These are phyloP conservation scores for Campoletis raptor DNA, from an alignment of 2,888 invertebrate genomes.

Conservation along the genomic window DNA sequence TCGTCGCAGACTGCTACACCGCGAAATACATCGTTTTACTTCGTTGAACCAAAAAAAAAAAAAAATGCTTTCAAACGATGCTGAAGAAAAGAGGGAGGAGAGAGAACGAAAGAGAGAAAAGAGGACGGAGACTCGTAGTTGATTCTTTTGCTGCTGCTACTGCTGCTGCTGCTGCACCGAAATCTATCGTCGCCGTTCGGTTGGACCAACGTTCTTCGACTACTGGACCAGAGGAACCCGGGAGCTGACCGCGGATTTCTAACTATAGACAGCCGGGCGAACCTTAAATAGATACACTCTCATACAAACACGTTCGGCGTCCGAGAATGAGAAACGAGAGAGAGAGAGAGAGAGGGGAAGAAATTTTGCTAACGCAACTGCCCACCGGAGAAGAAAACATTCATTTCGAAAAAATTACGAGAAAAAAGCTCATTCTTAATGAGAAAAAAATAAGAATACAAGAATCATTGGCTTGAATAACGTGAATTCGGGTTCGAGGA, in stretches of 20 bases:
- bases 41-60: background rate
- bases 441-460: background rate
- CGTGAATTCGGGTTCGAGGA: background rate
- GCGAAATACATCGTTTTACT: background rate
- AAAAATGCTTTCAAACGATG: background rate
- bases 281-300: slow-evolving; percentile 82
- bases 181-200: slow-evolving; percentile 7
- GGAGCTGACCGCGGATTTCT: slow-evolving; percentile 80
- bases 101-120: slow-evolving; percentile 19
- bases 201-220: slow-evolving; percentile 31
- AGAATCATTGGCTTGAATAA: background rate
- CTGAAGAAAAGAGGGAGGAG: background rate
- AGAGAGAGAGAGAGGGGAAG: slow-evolving; percentile 45
- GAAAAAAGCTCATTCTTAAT: background rate
- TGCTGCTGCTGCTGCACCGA: slow-evolving; percentile 10
- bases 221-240: slow-evolving; percentile 69
- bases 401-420: slow-evolving; percentile 9
- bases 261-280: slow-evolving; percentile 83
- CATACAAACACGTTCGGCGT: slow-evolving; percentile 39
- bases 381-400: slow-evolving; percentile 39
- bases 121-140: slow-evolving; percentile 51
- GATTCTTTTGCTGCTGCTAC: slow-evolving; percentile 11
- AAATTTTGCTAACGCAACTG: slow-evolving; percentile 58
- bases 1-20: background rate
- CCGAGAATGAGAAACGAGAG: slow-evolving; percentile 40